Evolutionary conservation across 2,888 invertebrate genomes (phyloP), one percentile per base, ranked within the genome.

Genomic region (Sesia apiformis): DNA sequence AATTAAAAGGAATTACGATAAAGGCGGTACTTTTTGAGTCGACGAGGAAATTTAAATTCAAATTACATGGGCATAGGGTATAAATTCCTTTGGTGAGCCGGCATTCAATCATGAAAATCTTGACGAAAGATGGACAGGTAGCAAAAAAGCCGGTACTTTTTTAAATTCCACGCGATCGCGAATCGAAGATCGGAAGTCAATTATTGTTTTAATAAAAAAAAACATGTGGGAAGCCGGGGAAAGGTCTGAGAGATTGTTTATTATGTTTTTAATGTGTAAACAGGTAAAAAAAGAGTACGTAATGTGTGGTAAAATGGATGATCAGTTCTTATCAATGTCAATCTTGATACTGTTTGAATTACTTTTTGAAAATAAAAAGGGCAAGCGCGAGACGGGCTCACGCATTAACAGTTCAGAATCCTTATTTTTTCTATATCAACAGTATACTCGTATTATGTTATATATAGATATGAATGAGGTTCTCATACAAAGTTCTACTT

Each of bases 151-250:
- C 23, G 50, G 50, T 50, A 53, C 54, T 57, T 59, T 58, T 58
- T 64, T 70, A 52, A 70, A 71, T 69, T 75, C 67, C 72, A 74
- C 66, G 65, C 63, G 67, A 68, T 74, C 70, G 78, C 76, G 63
- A 79, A 81, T 74, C 62, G 67, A 63, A 64, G 63, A 74, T 80
- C 80, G 83, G 83, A 81, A 83, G 83, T 78, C 72, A 74, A 79
- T 81, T 80, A 72, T 64, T 67, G 70, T 64, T 65, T 64, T 57
- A 62, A 64, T 73, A 74, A 64, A 58, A 58, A 68, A 66, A 63
- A 61, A 64, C 41, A 40, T 38, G 41, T 54, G 64, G 58, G 51
- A 59, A 57, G 55, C 58, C 57, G 60, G 63, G 65, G 69, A 69
- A 74, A 74, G 68, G 67, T 64, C 58, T 42, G 56, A 58, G 61